Evolutionary conservation across 2,888 invertebrate genomes (phyloP), one percentile per base, ranked within the genome.

Genomic region (Cephus nigrinus): DNA sequence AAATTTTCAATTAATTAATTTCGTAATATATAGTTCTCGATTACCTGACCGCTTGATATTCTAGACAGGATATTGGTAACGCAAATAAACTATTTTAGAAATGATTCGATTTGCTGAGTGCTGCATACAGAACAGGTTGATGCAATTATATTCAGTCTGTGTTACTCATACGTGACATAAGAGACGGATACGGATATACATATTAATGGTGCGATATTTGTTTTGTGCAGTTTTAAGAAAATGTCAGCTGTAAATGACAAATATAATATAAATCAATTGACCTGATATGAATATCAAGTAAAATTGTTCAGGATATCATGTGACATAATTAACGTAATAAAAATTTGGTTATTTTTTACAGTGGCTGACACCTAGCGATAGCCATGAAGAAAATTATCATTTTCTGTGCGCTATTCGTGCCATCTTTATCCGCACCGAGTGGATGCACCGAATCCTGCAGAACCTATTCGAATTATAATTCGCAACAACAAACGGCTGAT

Each of bases 361-460:
- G 40, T 55, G 40, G 40, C 40, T 15, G 40, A 23, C 9, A 15
- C 9, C 15, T 4, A 55, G 40, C 40, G 40, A 55, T 55, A 55
- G 40, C 40, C 40, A 55, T 55, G 40, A 55, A 55, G 40, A 55
- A 55, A 55, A 55, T 55, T 55, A 55, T 55, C 1, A 55, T 55
- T 23, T 75, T 87, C 76, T 84, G 81, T 73, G 78, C 85, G 30
- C 68, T 88, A 77, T 68, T 85, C 68, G 82, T 78, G 30, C 82
- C 85, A 77, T 73, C 80, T 73, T 74, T 83, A n/a, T 82, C 83
- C 12, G 85, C 86, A 15, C 88, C 89, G 30, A 85, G 76, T 77
- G 81, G 84, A 30, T 89, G 89, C 72, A 81, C 80, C 72, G 85
- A 86, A 34, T 78, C 81, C 2, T 87, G 88, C 35, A 69, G 33